A percentile compares a stretch with the other conserved stretches of the same genome.
Conservation (phyloP, 1,140 invertebrate genomes). For the Drosophila quadrilineata region DNA sequence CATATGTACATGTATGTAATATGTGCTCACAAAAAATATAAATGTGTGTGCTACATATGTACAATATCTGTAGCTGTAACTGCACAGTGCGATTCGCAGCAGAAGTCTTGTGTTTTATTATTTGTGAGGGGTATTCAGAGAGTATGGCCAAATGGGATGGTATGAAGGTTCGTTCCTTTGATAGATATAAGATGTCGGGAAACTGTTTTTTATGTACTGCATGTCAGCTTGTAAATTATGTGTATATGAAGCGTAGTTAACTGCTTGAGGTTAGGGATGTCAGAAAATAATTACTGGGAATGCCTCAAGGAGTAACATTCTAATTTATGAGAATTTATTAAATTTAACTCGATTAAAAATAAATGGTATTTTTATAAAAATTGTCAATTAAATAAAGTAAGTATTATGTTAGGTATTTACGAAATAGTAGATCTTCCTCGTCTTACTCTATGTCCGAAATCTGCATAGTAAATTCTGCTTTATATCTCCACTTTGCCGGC, state of each 20-base stretch:
- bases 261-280: slow-evolving; percentile 5
- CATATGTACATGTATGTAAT: slow-evolving; percentile 6
- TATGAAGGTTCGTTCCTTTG: background rate
- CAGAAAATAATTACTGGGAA: background rate
- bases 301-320: too few species aligned
- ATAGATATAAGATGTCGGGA: background rate
- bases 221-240: slow-evolving; percentile 27
- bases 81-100: slow-evolving; percentile 20
- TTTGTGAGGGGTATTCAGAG: background rate
- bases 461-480: slow-evolving; percentile 40
- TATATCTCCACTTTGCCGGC: slow-evolving; percentile 1
- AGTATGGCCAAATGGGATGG: background rate
- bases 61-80: slow-evolving; percentile 14
- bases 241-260: slow-evolving; percentile 40
- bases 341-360: too few species aligned
- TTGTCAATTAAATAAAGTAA: too few species aligned
- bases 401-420: too few species aligned
- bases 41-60: slow-evolving; percentile 6
- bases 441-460: too few species aligned
- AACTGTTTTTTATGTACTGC: slow-evolving; percentile 10
- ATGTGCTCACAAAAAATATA: background rate
- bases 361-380: too few species aligned
- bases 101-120: slow-evolving; percentile 44
- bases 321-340: too few species aligned
- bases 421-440: too few species aligned